Percentiles rank a stretch among this genome's conserved stretches.
Conservation (phyloP, 2,797 vertebrate genomes). For the Staurois parvus region DNA sequence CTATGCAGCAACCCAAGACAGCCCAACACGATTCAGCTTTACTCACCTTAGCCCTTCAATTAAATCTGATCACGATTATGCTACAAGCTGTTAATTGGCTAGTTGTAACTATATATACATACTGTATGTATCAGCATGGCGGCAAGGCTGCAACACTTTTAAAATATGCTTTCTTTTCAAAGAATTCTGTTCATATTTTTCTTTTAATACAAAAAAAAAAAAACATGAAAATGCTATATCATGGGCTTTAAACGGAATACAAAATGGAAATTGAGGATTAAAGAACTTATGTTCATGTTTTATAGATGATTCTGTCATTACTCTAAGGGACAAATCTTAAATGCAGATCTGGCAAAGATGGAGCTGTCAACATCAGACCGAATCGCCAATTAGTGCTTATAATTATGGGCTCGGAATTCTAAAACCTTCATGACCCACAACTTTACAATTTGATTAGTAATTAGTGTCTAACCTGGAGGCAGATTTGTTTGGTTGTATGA, state of each 20-base stretch:
- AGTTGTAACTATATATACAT: neutral
- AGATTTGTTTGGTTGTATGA: neutral
- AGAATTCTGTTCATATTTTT: neutral
- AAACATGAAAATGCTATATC: neutral
- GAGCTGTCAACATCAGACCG: constrained; percentile 57
- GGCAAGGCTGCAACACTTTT: neutral
- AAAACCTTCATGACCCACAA: constrained; percentile 32
- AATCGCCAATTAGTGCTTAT: constrained; percentile 51
- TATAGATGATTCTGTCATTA: constrained; percentile 54
- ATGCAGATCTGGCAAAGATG: constrained; percentile 50
- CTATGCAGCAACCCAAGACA: neutral
- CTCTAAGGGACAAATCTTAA: constrained; percentile 52
- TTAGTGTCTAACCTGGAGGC: constrained; percentile 36
- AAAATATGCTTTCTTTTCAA: neutral
- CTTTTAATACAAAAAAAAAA: constrained; percentile 6
- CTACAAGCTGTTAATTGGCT: neutral
- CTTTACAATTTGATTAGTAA: constrained; percentile 36
- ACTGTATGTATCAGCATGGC: neutral
- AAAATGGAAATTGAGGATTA: constrained; percentile 56
- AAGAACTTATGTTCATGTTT: constrained; percentile 54
- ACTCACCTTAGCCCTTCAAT: neutral
- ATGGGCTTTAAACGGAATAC: constrained; percentile 51
- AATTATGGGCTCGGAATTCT: constrained; percentile 44
- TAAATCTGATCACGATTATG: neutral
- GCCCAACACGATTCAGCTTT: neutral